Evolutionary conservation across 2,113 vertebrate species (phyloP), one percentile per base, ranked within the genome.

Genomic region (Gymnarchus niloticus): DNA sequence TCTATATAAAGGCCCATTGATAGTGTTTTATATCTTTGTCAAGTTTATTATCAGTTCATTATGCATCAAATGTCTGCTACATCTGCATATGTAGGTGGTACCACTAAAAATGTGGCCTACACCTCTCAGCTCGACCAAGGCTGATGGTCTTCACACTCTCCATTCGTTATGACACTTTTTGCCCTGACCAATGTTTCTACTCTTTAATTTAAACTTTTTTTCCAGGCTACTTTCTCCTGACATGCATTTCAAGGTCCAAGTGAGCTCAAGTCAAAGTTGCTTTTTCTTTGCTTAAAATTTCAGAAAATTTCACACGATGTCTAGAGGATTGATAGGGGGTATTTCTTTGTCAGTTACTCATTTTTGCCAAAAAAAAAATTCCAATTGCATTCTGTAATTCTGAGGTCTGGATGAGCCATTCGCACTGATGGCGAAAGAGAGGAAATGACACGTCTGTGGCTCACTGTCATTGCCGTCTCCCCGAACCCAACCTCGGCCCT

Each of bases 81-180:
- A 17, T 73, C 7, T 73, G 33, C 65, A 17, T 41, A 41, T 41
- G 65, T 17, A 41, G 1, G n/a, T n/a, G n/a, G n/a, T n/a, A n/a
- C 65, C 5, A 0, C 65, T 73, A 17, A 33, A 73, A 73, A 73
- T 73, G 19, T 41, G 65, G 33, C 65, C 33, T 2, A 23, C 17
- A 28, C 33, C 61, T 65, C 28, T 69, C 61, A 37, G 65, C 65
- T 73, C 14, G n/a, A 21, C 8, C 12, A 41, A 41, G 33, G 65
- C 33, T 6, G 5, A 41, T 73, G 65, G 41, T 73, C 41, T 73
- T 33, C 65, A 73, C 65, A 73, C 17, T 6, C 65, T 33, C 33
- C 17, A 28, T 73, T 37, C 37, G 61, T 69, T 73, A 73, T 80
- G 76, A 80, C 76, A 80, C 76, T 80, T 80, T 80, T 80, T 49